Base-by-base conservation (phyloP, 2,888 invertebrate species). In the Dynastes hyllus region DNA sequence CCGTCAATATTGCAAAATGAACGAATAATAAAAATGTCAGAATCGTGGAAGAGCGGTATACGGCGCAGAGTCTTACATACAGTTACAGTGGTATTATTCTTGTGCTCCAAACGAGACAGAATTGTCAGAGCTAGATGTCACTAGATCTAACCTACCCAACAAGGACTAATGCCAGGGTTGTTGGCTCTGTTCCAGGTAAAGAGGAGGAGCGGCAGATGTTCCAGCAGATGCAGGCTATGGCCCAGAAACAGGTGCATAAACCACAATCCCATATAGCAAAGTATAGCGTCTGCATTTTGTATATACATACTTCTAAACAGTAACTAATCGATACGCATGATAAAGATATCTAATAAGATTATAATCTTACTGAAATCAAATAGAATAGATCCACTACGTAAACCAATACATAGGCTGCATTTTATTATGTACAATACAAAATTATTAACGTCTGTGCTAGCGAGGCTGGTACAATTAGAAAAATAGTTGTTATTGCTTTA, bases 161-260 rank as follows among this genome's bases (percentile, higher is more conserved):
- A 78, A 77, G 84, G 83, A 86, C 87, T 88, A 88, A 88, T 88
- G 84, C 85, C 84, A 82, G 80, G 80, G 86, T 85, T 87, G 84
- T 87, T 87, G 87, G 86, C 83, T 88, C 85, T 91, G 91, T 92
- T 93, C 90, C 93, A 97, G 97, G 97, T 90, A 97, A 97, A 93
- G 97, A 97, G 91, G 97, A 97, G 91, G 97, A 97, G 91, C 93
- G 97, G 86, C 95, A 96, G 92, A 97, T 97, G 96, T 96, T 97
- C 91, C 97, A 97, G 91, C 97, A 97, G 92, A 97, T 97, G 96
- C 97, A 97, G 90, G 95, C 96, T 85, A 95, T 97, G 95, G 97
- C 97, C 88, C 97, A 97, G 90, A 97, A 97, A 92, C 97, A 97
- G 96, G 97, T 97, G 93, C 91, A 86, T 88, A 87, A 73, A 73